phyloP scores from a whole-genome alignment of 2,888 invertebrate genomes.

The Melieria picta region DNA sequence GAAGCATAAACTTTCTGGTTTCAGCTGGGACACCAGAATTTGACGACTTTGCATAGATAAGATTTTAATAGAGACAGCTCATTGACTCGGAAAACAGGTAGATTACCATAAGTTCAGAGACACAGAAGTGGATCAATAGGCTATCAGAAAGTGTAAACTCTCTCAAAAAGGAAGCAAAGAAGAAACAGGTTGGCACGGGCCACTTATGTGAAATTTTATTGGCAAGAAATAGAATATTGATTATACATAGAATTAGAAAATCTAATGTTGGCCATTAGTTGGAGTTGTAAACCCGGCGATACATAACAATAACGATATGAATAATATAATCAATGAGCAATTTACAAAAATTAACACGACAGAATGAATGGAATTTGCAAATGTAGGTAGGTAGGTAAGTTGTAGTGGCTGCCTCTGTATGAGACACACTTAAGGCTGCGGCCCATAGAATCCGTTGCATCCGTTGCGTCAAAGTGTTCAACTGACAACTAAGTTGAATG shows the following conservation, averaged over 20 bases:
- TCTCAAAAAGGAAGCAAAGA: not conserved
- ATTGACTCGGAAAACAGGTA: slow-evolving; percentile 28
- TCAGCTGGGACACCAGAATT: slow-evolving; percentile 28
- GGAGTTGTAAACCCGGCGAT: slow-evolving; percentile 10
- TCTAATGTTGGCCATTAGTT: slow-evolving; percentile 16
- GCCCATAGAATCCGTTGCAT: no score
- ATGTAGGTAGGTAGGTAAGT: slow-evolving; percentile 5
- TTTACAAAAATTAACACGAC: slow-evolving; percentile 33
- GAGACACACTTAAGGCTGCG: no score
- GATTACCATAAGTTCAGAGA: slow-evolving; percentile 19
- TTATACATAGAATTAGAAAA: slow-evolving; percentile 24
- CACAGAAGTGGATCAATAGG: slow-evolving; percentile 17
- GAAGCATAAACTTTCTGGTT: slow-evolving; percentile 5
- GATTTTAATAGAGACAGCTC: slow-evolving; percentile 4
- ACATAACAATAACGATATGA: not conserved
- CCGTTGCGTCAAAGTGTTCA: no score
- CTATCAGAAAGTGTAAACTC: not conserved
- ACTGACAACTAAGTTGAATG: no score
- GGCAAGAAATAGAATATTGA: slow-evolving; percentile 17
- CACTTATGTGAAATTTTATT: not conserved
- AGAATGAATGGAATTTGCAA: slow-evolving; percentile 31
- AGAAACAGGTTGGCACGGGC: not conserved
- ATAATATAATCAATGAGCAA: slow-evolving; percentile 12
- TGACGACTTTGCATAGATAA: slow-evolving; percentile 18
- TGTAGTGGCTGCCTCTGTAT: no score